phyloP scores from a whole-genome alignment of 2,113 vertebrate species.

The Oncorhynchus masou region DNA sequence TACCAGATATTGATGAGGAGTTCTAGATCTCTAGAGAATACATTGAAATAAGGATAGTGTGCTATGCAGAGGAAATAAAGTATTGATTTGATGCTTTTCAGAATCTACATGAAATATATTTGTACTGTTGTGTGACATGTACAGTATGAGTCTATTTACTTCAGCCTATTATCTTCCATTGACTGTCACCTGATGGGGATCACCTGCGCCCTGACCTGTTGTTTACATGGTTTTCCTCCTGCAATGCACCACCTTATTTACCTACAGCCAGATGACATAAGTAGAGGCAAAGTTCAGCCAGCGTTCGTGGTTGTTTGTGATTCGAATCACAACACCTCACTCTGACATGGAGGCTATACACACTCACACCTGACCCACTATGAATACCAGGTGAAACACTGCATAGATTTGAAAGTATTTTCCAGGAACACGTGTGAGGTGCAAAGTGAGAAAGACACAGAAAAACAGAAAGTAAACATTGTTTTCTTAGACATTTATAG shows the following conservation, averaged over 20 bases:
- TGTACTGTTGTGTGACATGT: background rate
- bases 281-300: slow-evolving; percentile 36
- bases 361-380: background rate
- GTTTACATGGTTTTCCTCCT: slow-evolving; percentile 31
- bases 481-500: background rate
- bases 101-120: background rate
- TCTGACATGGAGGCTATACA: slow-evolving; percentile 2
- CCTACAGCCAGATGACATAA: slow-evolving; percentile 26
- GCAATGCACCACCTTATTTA: slow-evolving; percentile 16
- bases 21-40: no score
- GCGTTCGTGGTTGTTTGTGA: background rate
- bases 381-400: background rate
- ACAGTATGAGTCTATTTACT: background rate
- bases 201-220: slow-evolving; percentile 16
- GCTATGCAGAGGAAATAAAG: no score
- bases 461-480: background rate
- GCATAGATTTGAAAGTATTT: background rate
- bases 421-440: background rate
- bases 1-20: no score
- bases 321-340: slow-evolving; percentile 47
- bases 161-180: background rate
- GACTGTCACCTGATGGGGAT: background rate
- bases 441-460: background rate
- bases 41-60: no score
- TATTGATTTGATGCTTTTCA: background rate